These are phyloP conservation scores for Drosophila equinoxialis DNA, from an alignment of 1,140 invertebrate genomes.

Conservation along the genomic window DNA sequence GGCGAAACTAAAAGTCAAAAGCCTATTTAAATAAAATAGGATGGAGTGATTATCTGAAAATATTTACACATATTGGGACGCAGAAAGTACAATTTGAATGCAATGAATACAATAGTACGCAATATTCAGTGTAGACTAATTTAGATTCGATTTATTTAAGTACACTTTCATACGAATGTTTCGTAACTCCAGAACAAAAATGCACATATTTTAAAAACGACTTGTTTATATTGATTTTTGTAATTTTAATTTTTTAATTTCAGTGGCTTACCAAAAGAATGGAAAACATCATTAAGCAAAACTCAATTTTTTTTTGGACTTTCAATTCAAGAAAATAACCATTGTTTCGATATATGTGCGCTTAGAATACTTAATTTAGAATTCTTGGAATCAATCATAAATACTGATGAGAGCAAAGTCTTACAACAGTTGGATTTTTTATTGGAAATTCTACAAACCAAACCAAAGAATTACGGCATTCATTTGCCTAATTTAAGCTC, in stretches of 20 bases:
- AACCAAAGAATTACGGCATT: background rate
- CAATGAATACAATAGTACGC: no score
- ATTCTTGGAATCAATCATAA: background rate
- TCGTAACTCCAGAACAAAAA: no score
- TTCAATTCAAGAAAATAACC: background rate
- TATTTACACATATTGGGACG: no score
- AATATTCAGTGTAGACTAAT: no score
- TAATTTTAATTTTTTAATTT: background rate
- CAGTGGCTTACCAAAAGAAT: background rate
- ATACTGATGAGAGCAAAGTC: background rate
- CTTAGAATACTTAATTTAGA: slow-evolving; percentile 1
- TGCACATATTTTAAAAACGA: no score
- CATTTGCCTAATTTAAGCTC: slow-evolving; percentile 5
- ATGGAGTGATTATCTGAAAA: no score
- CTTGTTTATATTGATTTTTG: no score
- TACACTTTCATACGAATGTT: no score
- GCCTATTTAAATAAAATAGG: no score
- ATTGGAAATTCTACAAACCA: background rate
- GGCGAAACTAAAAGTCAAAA: no score
- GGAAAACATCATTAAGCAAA: background rate
- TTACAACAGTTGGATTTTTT: background rate
- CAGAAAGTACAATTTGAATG: no score
- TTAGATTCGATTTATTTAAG: no score
- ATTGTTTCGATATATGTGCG: background rate
- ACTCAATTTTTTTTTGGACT: background rate